These are phyloP conservation scores for Hecatera dysodea DNA, from an alignment of 2,888 invertebrate genomes.

Conservation along the genomic window DNA sequence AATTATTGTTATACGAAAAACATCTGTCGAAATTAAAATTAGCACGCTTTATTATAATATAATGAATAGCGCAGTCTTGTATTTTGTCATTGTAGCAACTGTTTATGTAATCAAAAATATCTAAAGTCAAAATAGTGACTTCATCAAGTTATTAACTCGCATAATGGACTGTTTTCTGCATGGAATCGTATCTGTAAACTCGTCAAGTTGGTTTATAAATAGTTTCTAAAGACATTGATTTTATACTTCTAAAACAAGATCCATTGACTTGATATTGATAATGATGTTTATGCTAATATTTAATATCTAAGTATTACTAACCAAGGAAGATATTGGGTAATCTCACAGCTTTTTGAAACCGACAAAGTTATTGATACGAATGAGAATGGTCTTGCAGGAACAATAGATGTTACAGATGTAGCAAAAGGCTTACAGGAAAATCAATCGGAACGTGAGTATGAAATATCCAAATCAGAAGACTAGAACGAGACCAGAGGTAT, in stretches of 20 bases:
- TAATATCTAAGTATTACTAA: no score
- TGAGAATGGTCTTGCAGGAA: background rate
- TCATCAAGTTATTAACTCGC: slow-evolving; percentile 33
- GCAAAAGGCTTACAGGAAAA: background rate
- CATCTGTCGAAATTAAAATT: slow-evolving; percentile 42
- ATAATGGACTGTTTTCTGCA: slow-evolving; percentile 25
- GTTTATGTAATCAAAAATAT: slow-evolving; percentile 48
- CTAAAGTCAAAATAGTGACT: slow-evolving; percentile 16
- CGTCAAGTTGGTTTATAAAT: slow-evolving; percentile 26
- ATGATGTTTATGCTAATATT: background rate
- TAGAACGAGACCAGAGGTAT: background rate
- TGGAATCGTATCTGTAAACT: slow-evolving; percentile 11
- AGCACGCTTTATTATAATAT: slow-evolving; percentile 35
- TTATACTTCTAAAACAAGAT: slow-evolving; percentile 11
- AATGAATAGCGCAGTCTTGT: slow-evolving; percentile 39
- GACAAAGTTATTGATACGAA: background rate
- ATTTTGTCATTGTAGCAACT: slow-evolving; percentile 28
- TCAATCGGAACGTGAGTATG: background rate
- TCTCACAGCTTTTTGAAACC: background rate
- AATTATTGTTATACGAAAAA: slow-evolving; percentile 21
- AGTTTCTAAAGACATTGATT: background rate
- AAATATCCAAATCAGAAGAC: background rate
- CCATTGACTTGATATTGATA: slow-evolving; percentile 4
- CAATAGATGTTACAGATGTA: background rate
- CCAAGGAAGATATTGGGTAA: background rate